Conservation (phyloP, 2,113 vertebrate genomes). For the Diadophis punctatus region DNA sequence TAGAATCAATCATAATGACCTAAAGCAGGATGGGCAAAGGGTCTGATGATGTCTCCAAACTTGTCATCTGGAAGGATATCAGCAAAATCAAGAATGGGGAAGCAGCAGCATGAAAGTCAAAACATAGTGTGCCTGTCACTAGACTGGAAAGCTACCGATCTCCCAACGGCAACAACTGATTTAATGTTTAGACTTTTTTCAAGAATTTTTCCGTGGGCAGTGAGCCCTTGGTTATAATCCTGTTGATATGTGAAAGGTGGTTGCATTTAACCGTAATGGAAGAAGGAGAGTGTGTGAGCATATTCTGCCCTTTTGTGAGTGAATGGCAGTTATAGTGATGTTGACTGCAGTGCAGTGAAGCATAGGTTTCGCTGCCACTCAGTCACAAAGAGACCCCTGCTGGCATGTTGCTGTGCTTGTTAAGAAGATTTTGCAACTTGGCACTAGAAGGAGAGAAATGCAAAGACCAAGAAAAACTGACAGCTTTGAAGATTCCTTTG, state of each 20-base stretch:
- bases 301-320: not conserved
- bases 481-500: slow-evolving; percentile 10
- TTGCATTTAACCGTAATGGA: not conserved
- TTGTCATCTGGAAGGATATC: not conserved
- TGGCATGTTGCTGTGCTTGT: slow-evolving; percentile 22
- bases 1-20: not conserved
- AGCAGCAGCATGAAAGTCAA: not conserved
- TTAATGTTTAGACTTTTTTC: not conserved
- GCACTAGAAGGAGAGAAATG: not conserved
- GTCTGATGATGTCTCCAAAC: not conserved
- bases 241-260: not conserved
- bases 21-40: not conserved
- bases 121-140: not conserved
- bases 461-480: slow-evolving; percentile 27
- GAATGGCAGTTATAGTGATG: not conserved
- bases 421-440: slow-evolving; percentile 22
- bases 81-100: not conserved
- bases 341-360: not conserved
- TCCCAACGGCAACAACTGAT: not conserved
- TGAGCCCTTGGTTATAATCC: not conserved
- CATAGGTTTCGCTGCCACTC: not conserved
- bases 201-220: not conserved
- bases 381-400: slow-evolving; percentile 32
- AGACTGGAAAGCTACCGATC: not conserved
- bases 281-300: not conserved